phyloP scores from a whole-genome alignment of 2,797 vertebrate genomes.

The Cyclura pinguis region DNA sequence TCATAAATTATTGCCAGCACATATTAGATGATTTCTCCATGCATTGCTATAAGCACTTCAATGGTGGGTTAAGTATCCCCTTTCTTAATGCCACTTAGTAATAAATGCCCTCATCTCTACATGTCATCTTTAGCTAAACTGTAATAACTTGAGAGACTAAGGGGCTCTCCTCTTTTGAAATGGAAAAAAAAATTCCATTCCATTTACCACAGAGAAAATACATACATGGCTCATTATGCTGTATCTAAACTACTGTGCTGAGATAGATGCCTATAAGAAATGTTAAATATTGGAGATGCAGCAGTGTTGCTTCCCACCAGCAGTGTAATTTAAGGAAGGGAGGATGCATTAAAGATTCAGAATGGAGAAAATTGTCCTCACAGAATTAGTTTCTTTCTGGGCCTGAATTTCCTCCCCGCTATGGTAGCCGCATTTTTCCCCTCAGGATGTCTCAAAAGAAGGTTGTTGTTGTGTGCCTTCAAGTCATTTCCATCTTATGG shows the following conservation, averaged over 20 bases:
- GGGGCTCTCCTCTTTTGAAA: constrained; percentile 56
- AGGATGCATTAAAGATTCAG: neutral
- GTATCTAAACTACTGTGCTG: constrained; percentile 27
- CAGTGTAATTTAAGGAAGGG: neutral
- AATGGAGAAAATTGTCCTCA: neutral
- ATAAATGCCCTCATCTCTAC: constrained; percentile 72
- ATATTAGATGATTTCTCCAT: constrained; percentile 72
- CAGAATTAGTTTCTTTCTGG: neutral
- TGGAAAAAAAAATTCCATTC: constrained; percentile 46
- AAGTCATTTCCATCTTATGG: too few relatives aligned
- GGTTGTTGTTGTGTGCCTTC: too few relatives aligned
- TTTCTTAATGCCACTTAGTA: constrained; percentile 71
- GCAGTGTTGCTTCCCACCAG: neutral
- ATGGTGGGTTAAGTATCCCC: constrained; percentile 72
- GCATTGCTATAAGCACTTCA: constrained; percentile 72
- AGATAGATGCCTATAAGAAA: neutral
- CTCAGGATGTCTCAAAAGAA: neutral
- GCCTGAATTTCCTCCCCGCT: neutral
- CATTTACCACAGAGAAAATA: constrained; percentile 58
- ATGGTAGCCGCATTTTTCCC: neutral
- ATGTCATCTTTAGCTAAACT: constrained; percentile 66
- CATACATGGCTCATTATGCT: constrained; percentile 53
- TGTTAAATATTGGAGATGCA: neutral
- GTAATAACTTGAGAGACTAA: constrained; percentile 71
- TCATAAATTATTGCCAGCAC: constrained; percentile 75